phyloP scores from a whole-genome alignment of 2,113 vertebrate genomes.

The Centropus unirufus region DNA sequence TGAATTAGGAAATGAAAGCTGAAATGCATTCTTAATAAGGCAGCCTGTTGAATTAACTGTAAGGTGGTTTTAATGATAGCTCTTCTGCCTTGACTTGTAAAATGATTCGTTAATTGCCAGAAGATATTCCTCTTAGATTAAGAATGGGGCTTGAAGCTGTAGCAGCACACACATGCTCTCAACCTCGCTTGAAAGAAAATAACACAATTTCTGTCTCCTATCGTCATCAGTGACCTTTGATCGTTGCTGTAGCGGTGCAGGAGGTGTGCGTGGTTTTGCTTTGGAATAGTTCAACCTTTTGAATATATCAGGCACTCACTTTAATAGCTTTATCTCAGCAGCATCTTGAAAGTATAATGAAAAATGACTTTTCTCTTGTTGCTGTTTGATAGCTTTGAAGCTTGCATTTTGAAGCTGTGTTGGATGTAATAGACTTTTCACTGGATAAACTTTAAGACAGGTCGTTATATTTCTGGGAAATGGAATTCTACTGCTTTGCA shows the following conservation, averaged over 20 bases:
- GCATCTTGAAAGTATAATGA: background rate
- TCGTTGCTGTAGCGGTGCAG: background rate
- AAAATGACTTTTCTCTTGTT: background rate
- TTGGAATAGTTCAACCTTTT: background rate
- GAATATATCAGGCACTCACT: background rate
- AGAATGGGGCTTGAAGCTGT: background rate
- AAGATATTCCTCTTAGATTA: background rate
- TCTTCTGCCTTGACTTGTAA: background rate
- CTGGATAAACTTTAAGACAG: background rate
- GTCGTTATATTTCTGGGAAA: background rate
- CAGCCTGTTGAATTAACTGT: background rate
- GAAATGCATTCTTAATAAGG: background rate
- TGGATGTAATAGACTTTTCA: background rate
- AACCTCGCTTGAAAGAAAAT: background rate
- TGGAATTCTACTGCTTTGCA: background rate
- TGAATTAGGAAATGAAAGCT: background rate
- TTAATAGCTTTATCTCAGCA: background rate
- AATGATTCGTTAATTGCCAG: conserved; percentile 7
- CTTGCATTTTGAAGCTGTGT: background rate
- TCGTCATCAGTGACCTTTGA: background rate
- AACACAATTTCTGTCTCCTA: background rate
- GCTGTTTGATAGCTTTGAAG: background rate
- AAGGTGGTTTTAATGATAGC: background rate
- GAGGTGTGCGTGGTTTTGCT: background rate
- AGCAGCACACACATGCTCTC: background rate